A percentile compares a stretch with the other conserved stretches of the same genome.
phyloP scores from a whole-genome alignment of 2,113 vertebrate genomes.

The Chloroceryle aenea region DNA sequence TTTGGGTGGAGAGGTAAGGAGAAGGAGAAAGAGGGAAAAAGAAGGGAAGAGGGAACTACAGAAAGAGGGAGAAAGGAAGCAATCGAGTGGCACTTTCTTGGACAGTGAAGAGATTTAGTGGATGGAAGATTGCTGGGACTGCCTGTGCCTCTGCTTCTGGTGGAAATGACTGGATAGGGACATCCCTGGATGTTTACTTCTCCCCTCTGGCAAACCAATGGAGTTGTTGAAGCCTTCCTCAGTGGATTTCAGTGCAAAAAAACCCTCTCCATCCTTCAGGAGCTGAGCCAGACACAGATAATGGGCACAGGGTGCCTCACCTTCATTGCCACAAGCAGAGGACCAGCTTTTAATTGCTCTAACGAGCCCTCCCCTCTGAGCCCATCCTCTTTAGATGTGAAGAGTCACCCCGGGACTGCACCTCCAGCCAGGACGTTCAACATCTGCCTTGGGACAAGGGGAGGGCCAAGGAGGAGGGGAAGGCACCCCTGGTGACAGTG shows the following conservation, averaged over 20 bases:
- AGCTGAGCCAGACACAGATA: not conserved
- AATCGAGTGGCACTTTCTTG: not conserved
- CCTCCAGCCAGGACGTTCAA: not conserved
- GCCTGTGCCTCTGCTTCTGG: not conserved
- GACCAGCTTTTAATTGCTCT: not conserved
- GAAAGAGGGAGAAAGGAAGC: not conserved
- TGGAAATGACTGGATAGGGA: not conserved
- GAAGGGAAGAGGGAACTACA: not conserved
- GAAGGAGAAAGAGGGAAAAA: not conserved
- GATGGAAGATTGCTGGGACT: not conserved
- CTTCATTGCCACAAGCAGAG: accelerated
- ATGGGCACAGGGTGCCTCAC: not conserved
- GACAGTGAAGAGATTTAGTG: not conserved
- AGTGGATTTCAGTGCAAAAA: not conserved
- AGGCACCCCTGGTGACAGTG: not conserved
- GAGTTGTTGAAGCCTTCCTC: not conserved
- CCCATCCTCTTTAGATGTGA: not conserved
- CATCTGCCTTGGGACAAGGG: not conserved
- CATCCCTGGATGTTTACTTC: not conserved
- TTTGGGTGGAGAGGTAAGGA: not conserved
- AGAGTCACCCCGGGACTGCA: not conserved
- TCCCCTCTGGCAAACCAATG: not conserved
- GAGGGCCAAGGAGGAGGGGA: not conserved
- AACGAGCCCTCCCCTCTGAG: not conserved
- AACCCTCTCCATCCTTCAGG: not conserved